phyloP scores from a whole-genome alignment of 2,113 vertebrate species.

The Saccopteryx bilineata region DNA sequence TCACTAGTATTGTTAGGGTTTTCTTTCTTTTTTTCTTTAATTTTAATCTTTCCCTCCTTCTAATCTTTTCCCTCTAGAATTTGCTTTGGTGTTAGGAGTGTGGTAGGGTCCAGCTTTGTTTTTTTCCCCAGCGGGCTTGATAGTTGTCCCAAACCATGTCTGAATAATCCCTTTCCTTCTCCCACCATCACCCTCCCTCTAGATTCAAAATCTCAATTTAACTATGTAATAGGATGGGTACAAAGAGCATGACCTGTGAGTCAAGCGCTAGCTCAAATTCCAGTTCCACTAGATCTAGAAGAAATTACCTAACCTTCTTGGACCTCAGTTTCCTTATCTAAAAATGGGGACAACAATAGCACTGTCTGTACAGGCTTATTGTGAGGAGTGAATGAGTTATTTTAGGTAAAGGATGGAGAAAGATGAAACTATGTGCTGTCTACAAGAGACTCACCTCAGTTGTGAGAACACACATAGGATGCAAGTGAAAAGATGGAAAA shows the following conservation, averaged over 20 bases:
- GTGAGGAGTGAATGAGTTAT: not conserved
- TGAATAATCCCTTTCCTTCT: not conserved
- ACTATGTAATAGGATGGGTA: not conserved
- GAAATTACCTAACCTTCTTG: not conserved
- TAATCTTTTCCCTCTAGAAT: conserved; percentile 29
- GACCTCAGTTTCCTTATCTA: not conserved
- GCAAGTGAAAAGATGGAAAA: not conserved
- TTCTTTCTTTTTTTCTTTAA: conserved; percentile 42
- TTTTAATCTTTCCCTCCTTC: not conserved
- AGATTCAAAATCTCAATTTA: not conserved
- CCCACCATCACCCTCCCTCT: not conserved
- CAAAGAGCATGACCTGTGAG: not conserved
- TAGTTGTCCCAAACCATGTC: not conserved
- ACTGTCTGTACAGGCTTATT: not conserved
- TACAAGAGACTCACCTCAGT: not conserved
- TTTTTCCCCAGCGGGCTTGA: not conserved
- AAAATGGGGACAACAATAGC: not conserved
- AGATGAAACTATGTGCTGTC: not conserved
- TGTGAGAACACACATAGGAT: not conserved
- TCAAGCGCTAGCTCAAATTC: not conserved
- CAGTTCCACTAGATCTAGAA: not conserved
- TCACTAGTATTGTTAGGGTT: not conserved
- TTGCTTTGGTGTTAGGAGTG: not conserved
- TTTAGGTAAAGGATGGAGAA: not conserved
- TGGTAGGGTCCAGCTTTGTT: not conserved